Evolutionary conservation across 2,888 invertebrate genomes (phyloP).

Genomic region (Zygothrica quintamaculata): DNA sequence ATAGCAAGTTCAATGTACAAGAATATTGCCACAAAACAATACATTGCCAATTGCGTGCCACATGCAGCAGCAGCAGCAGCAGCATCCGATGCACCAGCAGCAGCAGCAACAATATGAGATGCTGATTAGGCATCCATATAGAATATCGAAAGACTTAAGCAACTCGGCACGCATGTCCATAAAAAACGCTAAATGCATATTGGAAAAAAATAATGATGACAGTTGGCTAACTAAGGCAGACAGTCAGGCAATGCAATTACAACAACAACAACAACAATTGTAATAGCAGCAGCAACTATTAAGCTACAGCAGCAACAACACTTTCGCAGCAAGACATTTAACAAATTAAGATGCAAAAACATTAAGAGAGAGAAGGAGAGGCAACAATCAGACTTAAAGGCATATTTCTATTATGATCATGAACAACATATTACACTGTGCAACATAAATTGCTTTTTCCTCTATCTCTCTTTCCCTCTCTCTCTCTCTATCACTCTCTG

Average conservation of each 20-base stretch:
- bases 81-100: slow-evolving; percentile 21
- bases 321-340: slow-evolving; percentile 50
- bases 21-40: slow-evolving; percentile 62
- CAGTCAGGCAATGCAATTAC: slow-evolving; percentile 42
- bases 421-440: slow-evolving; percentile 28
- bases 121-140: slow-evolving; percentile 62
- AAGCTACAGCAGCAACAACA: slow-evolving; percentile 24
- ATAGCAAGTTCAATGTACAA: slow-evolving; percentile 74
- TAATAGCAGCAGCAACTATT: slow-evolving; percentile 15
- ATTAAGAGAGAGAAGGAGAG: slow-evolving; percentile 20
- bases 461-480: too few relatives aligned
- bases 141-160: slow-evolving; percentile 47
- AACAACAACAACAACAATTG: slow-evolving; percentile 7
- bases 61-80: slow-evolving; percentile 59
- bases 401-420: slow-evolving; percentile 36
- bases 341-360: slow-evolving; percentile 70
- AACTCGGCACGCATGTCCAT: slow-evolving; percentile 69
- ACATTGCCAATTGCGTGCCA: slow-evolving; percentile 69
- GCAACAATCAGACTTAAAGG: too few relatives aligned
- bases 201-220: slow-evolving; percentile 77
- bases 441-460: slow-evolving; percentile 15
- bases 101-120: slow-evolving; percentile 59
- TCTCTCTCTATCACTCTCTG: too few relatives aligned
- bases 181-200: slow-evolving; percentile 75
- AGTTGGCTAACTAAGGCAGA: slow-evolving; percentile 73